Evolutionary conservation across 2,113 vertebrate genomes (phyloP).

Genomic region (Grammomys dolichurus): DNA sequence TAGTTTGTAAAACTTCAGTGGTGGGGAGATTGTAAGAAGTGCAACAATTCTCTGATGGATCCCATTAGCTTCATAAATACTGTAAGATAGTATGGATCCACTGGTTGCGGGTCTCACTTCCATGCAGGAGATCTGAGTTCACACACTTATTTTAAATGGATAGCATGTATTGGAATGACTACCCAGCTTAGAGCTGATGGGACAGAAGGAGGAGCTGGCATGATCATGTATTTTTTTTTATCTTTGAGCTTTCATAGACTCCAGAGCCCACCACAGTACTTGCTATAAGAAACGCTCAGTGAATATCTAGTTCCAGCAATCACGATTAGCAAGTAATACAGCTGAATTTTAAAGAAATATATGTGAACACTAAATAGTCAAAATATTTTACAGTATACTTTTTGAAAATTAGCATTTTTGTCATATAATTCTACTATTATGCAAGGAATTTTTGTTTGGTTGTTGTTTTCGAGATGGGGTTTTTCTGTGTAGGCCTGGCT

Average conservation of each 20-base stretch:
- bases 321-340: neutral
- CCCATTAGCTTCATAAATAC: neutral
- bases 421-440: neutral
- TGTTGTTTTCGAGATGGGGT: neutral
- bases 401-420: neutral
- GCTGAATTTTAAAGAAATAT: too few relatives aligned
- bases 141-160: neutral
- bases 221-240: neutral
- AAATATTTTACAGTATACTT: neutral
- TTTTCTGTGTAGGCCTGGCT: neutral
- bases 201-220: neutral
- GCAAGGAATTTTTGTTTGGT: neutral
- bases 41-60: neutral
- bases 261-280: neutral
- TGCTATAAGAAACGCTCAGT: neutral
- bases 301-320: neutral
- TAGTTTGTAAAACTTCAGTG: neutral
- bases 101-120: neutral
- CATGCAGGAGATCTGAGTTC: neutral
- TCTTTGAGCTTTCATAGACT: neutral
- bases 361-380: neutral
- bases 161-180: neutral
- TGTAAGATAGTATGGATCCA: neutral
- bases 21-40: neutral
- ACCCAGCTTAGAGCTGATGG: neutral